Evolutionary conservation across 2,888 invertebrate genomes (phyloP), one percentile per base, ranked within the genome.

Genomic region (Diarsia dahlii): DNA sequence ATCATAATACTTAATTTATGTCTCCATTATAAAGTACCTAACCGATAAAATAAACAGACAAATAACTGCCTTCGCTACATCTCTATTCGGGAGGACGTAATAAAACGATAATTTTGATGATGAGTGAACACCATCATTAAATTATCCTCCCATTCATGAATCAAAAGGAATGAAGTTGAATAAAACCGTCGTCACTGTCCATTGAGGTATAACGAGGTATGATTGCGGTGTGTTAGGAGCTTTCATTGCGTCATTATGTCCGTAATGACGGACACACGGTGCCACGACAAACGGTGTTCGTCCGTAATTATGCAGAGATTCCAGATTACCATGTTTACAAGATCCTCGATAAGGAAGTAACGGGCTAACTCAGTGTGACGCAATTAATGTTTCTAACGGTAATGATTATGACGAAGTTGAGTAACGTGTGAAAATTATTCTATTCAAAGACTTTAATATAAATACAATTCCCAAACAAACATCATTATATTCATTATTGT

Each of bases 161-260:
- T 85, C 71, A 85, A 82, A 86, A 81, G 87, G 82, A 81, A 81
- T 80, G 79, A 82, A 86, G 82, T 86, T 84, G 84, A 88, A 79
- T 84, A 84, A 86, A 79, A 81, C 74, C 85, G 84, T 84, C 80
- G 84, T 84, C 80, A 83, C 84, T 83, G 80, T 82, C 77, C 80
- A 87, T 89, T 88, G 84, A 90, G 68, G 78, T 82, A 84, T 91
- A 93, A 92, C 89, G 89, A 93, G 90, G 84, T 91, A 89, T 91
- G 89, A 91, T 91, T 90, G 82, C 72, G 74, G 80, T 71, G 85
- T 81, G 78, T 84, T 85, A 82, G 87, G 86, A 82, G 85, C 89
- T 85, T 91, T 92, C 90, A 94, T 93, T 91, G 91, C 90, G 85
- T 91, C 92, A 92, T 93, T 92, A 93, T 86, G 85, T 84, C 74